A percentile compares a stretch with the other conserved stretches of the same genome.
phyloP scores from a whole-genome alignment of 2,888 invertebrate genomes.

The Apamea anceps region DNA sequence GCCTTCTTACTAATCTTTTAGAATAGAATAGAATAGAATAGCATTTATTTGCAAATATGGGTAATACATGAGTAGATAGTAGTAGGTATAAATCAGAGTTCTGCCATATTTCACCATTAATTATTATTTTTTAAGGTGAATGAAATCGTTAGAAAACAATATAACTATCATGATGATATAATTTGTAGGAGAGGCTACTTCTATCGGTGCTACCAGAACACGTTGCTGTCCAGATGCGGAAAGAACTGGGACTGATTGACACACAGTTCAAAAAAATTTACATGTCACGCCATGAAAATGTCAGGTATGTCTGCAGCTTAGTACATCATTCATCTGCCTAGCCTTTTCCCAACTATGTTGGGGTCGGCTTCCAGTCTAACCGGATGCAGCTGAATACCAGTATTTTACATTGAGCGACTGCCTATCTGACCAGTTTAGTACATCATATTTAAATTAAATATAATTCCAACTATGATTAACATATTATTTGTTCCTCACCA shows the following conservation, averaged over 20 bases:
- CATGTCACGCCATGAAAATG: conserved; percentile 99
- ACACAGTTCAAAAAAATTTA: conserved; percentile 99
- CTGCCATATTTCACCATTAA: no score
- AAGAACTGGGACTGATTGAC: conserved; percentile 97
- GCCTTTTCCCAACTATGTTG: no score
- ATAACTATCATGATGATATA: background rate
- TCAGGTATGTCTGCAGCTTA: conserved; percentile 92
- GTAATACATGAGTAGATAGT: no score
- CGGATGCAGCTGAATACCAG: no score
- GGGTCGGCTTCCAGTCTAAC: no score
- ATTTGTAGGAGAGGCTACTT: conserved; percentile 95
- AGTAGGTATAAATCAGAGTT: no score
- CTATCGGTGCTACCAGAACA: conserved; percentile 98
- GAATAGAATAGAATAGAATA: no score
- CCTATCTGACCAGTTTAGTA: no score
- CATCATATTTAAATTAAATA: conserved; percentile 30
- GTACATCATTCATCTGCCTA: background rate
- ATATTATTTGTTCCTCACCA: conserved; percentile 82
- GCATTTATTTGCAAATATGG: no score
- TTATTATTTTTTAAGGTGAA: background rate
- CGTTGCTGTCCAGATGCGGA: conserved; percentile 98
- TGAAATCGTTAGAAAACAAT: background rate
- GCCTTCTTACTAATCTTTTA: background rate
- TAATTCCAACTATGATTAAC: conserved; percentile 26
- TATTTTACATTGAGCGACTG: no score